Evolutionary conservation across 2,113 vertebrate species (phyloP), one percentile per base, ranked within the genome.

Genomic region (Tachuris rubrigastra): DNA sequence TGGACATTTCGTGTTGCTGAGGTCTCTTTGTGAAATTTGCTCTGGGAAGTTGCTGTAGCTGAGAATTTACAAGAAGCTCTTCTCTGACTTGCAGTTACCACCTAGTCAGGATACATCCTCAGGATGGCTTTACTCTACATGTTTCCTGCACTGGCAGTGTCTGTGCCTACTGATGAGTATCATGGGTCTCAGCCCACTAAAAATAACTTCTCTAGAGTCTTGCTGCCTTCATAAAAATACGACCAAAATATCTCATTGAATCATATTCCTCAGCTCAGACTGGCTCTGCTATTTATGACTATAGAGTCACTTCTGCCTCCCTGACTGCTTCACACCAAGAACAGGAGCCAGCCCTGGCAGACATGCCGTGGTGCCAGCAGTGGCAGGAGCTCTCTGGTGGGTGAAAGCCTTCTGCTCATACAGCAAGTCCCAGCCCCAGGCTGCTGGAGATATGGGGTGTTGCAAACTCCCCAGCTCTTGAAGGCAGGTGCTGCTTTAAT

Each of bases 211-310:
- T 86, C 24, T 1, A 56, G 93, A 93, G 53, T 33, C 85, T 94
- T 50, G 22, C 50, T 85, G 91, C 73, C 82, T 63, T 96, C 52
- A 2, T 76, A 89, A 96, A 95, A 90, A 95, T 42, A 56, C 12
- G 6, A 88, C 89, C 28, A 12, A 89, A 93, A 95, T 93, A 93
- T 79, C 78, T 90, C 86, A 37, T 79, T 83, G 92, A 90, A 74
- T 95, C 89, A 80, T 95, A 91, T 76, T 87, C 69, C 89, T 82
- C 77, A 33, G 74, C 85, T 86, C 49, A 72, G 52, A n/a, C 24
- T 0, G 4, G 71, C 79, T 83, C 67, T 60, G 73, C 93, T 97
- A 90, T 97, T 97, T 92, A 14, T 84, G 85, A 62, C 67, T 83
- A 65, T 7, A 6, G 83, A 86, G 76, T 81, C 80, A 62, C 83